phyloP scores from a whole-genome alignment of 2,888 invertebrate species.

The Phyllotreta striolata region DNA sequence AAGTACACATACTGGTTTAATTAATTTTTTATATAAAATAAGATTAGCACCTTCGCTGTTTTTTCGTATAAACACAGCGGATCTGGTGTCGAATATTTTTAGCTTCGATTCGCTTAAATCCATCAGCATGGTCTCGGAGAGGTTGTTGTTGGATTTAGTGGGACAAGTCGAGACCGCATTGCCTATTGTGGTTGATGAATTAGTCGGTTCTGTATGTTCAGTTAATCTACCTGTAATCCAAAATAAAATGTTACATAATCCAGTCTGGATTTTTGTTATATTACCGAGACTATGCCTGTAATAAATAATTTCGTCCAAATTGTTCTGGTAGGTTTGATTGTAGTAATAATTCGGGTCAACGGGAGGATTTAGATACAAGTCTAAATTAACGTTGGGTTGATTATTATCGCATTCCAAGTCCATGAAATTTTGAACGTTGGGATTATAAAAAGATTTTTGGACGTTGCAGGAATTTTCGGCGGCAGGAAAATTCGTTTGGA shows the following conservation, averaged over 20 bases:
- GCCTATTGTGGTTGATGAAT: constrained; percentile 28
- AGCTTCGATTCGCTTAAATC: constrained; percentile 3
- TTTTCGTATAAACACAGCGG: background rate
- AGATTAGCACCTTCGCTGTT: constrained; percentile 12
- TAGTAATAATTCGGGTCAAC: background rate
- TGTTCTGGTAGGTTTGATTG: constrained; percentile 9
- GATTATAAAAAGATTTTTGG: background rate
- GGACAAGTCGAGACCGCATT: constrained; percentile 4
- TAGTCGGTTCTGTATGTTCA: constrained; percentile 44
- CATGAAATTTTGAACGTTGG: constrained; percentile 11
- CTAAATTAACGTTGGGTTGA: background rate
- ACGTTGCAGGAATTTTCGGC: background rate
- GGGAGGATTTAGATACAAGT: background rate
- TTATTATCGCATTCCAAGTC: constrained; percentile 12
- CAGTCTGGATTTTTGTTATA: background rate
- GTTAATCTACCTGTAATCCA: constrained; percentile 33
- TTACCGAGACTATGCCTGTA: constrained; percentile 31
- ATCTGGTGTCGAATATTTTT: constrained; percentile 8
- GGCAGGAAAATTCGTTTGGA: constrained; percentile 9
- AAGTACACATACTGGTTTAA: background rate
- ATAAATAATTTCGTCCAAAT: constrained; percentile 21
- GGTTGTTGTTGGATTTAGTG: background rate
- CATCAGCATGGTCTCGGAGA: background rate
- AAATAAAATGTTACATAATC: background rate
- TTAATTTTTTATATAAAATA: background rate